Conservation (phyloP, 1,140 invertebrate genomes). For the Sminthurinus signatus region DNA sequence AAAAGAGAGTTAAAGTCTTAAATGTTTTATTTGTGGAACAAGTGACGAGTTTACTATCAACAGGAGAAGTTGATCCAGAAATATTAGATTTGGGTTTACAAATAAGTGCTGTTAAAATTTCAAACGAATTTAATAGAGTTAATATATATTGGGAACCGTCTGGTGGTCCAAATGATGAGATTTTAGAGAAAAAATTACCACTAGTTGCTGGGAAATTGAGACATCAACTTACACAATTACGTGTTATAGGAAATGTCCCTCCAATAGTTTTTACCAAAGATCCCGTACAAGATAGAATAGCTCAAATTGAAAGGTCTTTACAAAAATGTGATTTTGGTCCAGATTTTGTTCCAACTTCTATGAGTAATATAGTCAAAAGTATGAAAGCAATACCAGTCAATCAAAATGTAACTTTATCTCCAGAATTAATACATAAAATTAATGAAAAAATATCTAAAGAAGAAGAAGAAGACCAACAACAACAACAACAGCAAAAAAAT, state of each 20-base stretch:
- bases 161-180: conserved; percentile 46
- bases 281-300: conserved; percentile 48
- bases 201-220: conserved; percentile 53
- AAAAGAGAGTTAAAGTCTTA: conserved; percentile 54
- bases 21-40: conserved; percentile 74
- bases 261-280: conserved; percentile 64
- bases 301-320: conserved; percentile 55
- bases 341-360: conserved; percentile 49
- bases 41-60: conserved; percentile 65
- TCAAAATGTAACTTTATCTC: too few species aligned
- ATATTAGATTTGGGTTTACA: conserved; percentile 60
- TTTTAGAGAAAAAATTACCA: conserved; percentile 50
- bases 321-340: conserved; percentile 56
- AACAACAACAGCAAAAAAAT: too few species aligned
- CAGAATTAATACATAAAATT: too few species aligned
- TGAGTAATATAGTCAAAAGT: conserved; percentile 13
- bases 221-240: conserved; percentile 60
- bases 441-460: too few species aligned
- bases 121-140: conserved; percentile 56
- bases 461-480: too few species aligned
- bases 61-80: conserved; percentile 54
- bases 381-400: neutral
- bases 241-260: conserved; percentile 63
- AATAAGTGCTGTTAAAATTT: conserved; percentile 58
- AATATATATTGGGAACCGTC: conserved; percentile 63